These are phyloP conservation scores for Pollenia amentaria DNA, from an alignment of 2,888 invertebrate genomes.

Conservation along the genomic window DNA sequence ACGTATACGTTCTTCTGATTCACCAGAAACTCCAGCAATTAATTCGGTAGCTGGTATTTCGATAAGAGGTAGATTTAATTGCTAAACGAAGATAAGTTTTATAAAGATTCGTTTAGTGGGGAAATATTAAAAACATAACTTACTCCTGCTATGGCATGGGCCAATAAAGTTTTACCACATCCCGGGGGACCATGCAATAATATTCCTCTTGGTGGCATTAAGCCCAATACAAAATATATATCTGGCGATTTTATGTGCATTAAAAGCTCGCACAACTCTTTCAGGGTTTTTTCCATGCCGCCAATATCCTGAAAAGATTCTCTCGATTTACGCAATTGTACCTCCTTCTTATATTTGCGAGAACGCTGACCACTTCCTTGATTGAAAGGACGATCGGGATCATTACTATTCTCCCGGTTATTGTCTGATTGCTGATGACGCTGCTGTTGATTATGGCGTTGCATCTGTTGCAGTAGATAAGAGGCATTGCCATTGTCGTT, in stretches of 20 bases:
- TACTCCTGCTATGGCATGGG: conserved; percentile 93
- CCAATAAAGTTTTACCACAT: conserved; percentile 94
- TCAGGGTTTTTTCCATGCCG: conserved; percentile 90
- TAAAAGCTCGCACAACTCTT: conserved; percentile 90
- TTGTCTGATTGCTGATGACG: conserved; percentile 71
- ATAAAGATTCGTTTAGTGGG: not conserved
- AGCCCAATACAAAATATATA: conserved; percentile 93
- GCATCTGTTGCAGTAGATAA: conserved; percentile 67
- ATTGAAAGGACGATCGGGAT: conserved; percentile 65
- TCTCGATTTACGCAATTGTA: conserved; percentile 77
- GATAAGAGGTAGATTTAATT: conserved; percentile 92
- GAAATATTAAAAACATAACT: conserved; percentile 76
- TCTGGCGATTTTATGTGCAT: conserved; percentile 96
- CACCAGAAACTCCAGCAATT: conserved; percentile 97
- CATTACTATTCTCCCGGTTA: conserved; percentile 72
- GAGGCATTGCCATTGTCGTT: conserved; percentile 78
- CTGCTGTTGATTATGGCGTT: conserved; percentile 64
- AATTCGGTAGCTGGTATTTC: conserved; percentile 96
- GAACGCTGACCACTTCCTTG: conserved; percentile 71
- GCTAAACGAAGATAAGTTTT: conserved; percentile 85
- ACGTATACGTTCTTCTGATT: conserved; percentile 96
- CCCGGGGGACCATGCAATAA: conserved; percentile 98
- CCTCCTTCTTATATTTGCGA: conserved; percentile 80
- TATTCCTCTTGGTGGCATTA: conserved; percentile 95
- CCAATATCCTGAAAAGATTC: conserved; percentile 88